Percentiles rank a stretch among this genome's conserved stretches.
These are phyloP conservation scores for Danio choprae DNA, from an alignment of 2,797 vertebrate species.

Conservation along the genomic window DNA sequence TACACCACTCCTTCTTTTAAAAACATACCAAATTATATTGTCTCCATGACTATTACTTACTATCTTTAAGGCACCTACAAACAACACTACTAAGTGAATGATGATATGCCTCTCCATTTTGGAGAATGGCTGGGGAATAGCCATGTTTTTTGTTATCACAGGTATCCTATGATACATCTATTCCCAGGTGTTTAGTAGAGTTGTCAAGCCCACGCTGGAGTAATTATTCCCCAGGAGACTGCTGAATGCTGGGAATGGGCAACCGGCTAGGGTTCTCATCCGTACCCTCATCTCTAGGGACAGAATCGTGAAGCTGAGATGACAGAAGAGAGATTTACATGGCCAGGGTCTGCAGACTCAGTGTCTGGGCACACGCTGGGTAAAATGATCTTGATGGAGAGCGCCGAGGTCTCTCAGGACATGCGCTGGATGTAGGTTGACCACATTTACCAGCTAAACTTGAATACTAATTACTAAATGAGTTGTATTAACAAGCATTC, in stretches of 20 bases:
- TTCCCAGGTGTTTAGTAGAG: constrained; percentile 11
- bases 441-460: background rate
- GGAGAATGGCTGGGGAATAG: background rate
- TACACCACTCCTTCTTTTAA: too few relatives aligned
- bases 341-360: constrained; percentile 31
- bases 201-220: background rate
- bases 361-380: constrained; percentile 33
- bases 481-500: background rate
- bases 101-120: background rate
- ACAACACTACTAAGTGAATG: background rate
- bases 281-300: constrained; percentile 33
- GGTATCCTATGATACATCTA: constrained; percentile 14
- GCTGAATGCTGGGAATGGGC: constrained; percentile 37
- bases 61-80: constrained; percentile 1
- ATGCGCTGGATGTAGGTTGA: background rate
- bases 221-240: constrained; percentile 46
- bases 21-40: too few relatives aligned
- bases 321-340: constrained; percentile 52
- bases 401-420: background rate
- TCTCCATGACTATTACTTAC: background rate
- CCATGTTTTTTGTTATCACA: constrained; percentile 16
- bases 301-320: constrained; percentile 27
- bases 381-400: constrained; percentile 34
- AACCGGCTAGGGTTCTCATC: constrained; percentile 31
- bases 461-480: background rate